Base-by-base conservation (phyloP, 35 echinoderm and acorn worm species). In the Nesometra sesokonis region DNA sequence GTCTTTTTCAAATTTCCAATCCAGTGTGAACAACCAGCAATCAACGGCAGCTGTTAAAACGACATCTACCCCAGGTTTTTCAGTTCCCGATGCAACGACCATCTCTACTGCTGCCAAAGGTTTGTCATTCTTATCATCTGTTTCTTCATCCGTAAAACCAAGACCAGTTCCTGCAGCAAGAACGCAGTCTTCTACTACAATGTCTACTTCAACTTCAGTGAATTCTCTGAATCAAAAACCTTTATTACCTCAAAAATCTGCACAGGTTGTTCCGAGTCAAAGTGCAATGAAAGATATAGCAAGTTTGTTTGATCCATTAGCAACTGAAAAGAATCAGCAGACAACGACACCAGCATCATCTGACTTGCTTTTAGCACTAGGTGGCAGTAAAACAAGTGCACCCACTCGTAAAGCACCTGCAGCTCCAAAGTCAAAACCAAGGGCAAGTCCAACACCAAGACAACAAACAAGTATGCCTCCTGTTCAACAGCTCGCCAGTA, bases 401-500 rank as follows among this genome's bases (percentile, higher is more conserved):
- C 81, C 88, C 4, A 52, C 82, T 43, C 81, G 81, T 3, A 84
- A 82, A 47, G 81, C 88, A 23, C 17, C 57, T 31, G 38, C 82
- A 37, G 47, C 23, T 33, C 88, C 88, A 37, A 39, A 82, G 17
- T 32, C 81, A 43, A 89, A 46, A 32, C 47, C 83, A 47, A 88
- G 37, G 40, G 57, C 31, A 0, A 32, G 52, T 27, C 52, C 78
- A 32, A 32, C 33, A 2, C 9, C n/a, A 31, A 17, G 27, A 27
- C 84, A 89, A 84, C 76, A 82, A 79, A 85, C 77, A 80, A 82
- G 88, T 78, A 35, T 57, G 31, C 81, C 88, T 36, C 82, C 88
- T 84, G 82, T 46, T 43, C 13, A 81, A 31, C 9, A 37, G 5
- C 5, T 32, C n/a, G 15, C 79, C 0, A 36, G 32, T n/a, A 13